A percentile compares a stretch with the other conserved stretches of the same genome.
Evolutionary conservation across 1,140 invertebrate genomes (phyloP).

Genomic region (Doryteuthis pealeii): DNA sequence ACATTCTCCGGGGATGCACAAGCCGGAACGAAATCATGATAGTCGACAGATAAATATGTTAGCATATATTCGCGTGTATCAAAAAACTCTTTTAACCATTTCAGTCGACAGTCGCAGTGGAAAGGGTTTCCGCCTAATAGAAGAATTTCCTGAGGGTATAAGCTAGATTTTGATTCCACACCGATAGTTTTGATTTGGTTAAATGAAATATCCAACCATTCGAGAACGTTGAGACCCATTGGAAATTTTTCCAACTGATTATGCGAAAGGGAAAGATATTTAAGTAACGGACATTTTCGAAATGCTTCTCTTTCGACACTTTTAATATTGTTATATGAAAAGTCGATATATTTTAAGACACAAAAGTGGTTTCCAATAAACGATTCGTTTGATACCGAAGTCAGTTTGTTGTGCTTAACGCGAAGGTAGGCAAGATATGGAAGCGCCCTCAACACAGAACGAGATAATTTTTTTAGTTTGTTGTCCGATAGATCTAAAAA

Average conservation of each 20-base stretch:
- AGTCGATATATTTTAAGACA: constrained; percentile 30
- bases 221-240: constrained; percentile 28
- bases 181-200: constrained; percentile 28
- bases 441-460: no score
- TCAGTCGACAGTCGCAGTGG: constrained; percentile 38
- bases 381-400: no score
- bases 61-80: constrained; percentile 35
- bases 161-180: constrained; percentile 24
- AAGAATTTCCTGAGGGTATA: constrained; percentile 38
- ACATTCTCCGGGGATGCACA: constrained; percentile 29
- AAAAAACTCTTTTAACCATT: constrained; percentile 42
- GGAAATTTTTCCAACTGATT: constrained; percentile 26
- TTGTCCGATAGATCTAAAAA: no score
- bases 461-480: no score
- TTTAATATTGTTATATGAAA: constrained; percentile 30
- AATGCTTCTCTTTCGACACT: constrained; percentile 21
- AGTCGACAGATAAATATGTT: constrained; percentile 25
- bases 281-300: constrained; percentile 18
- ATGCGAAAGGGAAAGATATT: constrained; percentile 29
- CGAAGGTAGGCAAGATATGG: no score
- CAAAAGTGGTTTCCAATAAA: constrained; percentile 11
- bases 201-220: constrained; percentile 40
- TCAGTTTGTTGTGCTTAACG: no score
- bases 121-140: constrained; percentile 39
- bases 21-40: constrained; percentile 29